These are phyloP conservation scores for Actinopyga echinites DNA, from an alignment of 53 echinoderm and acorn worm species.

Conservation along the genomic window DNA sequence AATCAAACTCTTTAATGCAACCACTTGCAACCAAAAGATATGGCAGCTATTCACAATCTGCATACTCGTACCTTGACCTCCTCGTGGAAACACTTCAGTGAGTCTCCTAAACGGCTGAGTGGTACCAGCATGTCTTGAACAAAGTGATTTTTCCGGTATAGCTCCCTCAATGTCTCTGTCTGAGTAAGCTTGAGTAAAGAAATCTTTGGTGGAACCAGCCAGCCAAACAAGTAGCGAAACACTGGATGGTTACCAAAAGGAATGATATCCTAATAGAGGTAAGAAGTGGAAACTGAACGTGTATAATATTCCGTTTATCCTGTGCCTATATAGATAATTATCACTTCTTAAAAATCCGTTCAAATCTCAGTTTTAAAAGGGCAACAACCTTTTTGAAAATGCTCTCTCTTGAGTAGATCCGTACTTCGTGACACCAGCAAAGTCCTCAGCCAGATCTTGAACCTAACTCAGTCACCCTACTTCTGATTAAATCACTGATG, in stretches of 20 bases:
- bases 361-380: too few species aligned
- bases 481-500: too few species aligned
- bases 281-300: neutral
- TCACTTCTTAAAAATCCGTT: too few species aligned
- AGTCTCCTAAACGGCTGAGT: constrained; percentile 48
- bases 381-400: too few species aligned
- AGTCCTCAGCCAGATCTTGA: too few species aligned
- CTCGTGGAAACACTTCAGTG: constrained; percentile 70
- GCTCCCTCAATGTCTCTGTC: constrained; percentile 62
- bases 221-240: constrained; percentile 89
- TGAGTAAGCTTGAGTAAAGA: constrained; percentile 94
- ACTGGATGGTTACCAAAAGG: constrained; percentile 63
- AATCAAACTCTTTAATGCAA: too few species aligned
- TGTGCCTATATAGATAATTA: too few species aligned
- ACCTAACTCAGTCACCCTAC: too few species aligned
- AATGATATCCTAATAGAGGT: constrained; percentile 47
- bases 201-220: constrained; percentile 92
- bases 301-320: too few species aligned
- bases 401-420: too few species aligned
- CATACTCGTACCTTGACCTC: constrained; percentile 64
- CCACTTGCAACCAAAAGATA: neutral
- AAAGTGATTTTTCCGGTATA: constrained; percentile 84
- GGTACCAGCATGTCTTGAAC: constrained; percentile 95
- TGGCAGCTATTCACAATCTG: neutral
- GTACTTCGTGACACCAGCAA: too few species aligned